Conservation (phyloP, 2,888 invertebrate genomes). For the Drosophila robusta region DNA sequence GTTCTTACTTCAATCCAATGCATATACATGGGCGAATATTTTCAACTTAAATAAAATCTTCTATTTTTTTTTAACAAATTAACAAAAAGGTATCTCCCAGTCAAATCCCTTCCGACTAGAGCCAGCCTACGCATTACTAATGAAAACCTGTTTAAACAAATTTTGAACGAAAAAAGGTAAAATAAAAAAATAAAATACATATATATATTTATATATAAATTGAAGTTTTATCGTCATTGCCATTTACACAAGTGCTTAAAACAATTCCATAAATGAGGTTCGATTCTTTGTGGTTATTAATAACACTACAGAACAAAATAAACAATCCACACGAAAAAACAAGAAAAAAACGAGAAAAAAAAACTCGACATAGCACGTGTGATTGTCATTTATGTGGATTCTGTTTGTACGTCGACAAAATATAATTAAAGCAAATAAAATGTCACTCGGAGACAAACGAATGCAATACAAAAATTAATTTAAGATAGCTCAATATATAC, state of each 20-base stretch:
- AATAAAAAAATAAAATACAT: constrained; percentile 4
- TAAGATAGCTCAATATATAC: background rate
- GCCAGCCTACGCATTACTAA: constrained; percentile 17
- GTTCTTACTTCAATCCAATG: too few species aligned
- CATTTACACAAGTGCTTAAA: constrained; percentile 47
- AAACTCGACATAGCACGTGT: background rate
- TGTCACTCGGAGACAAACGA: background rate
- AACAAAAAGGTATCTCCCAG: background rate
- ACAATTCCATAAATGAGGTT: constrained; percentile 22
- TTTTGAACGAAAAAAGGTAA: constrained; percentile 1
- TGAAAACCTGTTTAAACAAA: constrained; percentile 44
- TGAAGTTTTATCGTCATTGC: constrained; percentile 20
- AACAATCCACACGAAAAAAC: background rate
- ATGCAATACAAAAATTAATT: background rate
- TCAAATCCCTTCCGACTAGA: background rate
- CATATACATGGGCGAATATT: too few species aligned
- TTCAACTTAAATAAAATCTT: too few species aligned
- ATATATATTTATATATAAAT: constrained; percentile 11
- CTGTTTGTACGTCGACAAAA: background rate
- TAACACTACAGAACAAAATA: background rate
- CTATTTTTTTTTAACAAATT: background rate
- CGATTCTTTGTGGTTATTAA: constrained; percentile 22
- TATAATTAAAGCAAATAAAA: constrained; percentile 8
- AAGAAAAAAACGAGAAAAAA: background rate
- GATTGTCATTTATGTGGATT: constrained; percentile 15